Percentiles rank a stretch among this genome's conserved stretches.
Evolutionary conservation across 1,140 invertebrate genomes (phyloP).

Genomic region (Calliopsis andreniformis): DNA sequence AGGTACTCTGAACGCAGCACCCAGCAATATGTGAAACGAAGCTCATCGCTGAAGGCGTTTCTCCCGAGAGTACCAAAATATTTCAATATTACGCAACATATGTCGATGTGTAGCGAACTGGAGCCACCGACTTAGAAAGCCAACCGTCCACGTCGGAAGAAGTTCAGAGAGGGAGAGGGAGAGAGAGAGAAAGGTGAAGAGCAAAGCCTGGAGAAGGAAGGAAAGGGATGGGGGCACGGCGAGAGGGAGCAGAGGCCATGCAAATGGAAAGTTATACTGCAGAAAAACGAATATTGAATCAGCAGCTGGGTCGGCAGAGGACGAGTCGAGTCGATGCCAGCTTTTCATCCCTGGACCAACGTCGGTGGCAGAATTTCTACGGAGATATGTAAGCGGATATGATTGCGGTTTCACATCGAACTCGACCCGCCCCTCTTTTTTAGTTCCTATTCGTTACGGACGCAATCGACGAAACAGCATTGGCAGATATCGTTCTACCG

Average conservation of each 20-base stretch:
- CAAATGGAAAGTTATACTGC: constrained; percentile 80
- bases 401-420: constrained; percentile 50
- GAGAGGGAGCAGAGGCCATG: constrained; percentile 68
- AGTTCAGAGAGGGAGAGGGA: constrained; percentile 42
- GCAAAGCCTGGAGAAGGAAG: constrained; percentile 27
- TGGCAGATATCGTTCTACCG: constrained; percentile 29
- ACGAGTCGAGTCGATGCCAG: constrained; percentile 68
- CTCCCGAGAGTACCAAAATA: constrained; percentile 70
- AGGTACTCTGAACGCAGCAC: constrained; percentile 63
- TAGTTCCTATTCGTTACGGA: constrained; percentile 38
- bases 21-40: constrained; percentile 49
- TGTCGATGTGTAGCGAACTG: constrained; percentile 66
- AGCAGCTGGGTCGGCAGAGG: constrained; percentile 66
- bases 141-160: constrained; percentile 56
- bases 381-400: constrained; percentile 58
- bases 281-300: constrained; percentile 81
- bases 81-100: constrained; percentile 74
- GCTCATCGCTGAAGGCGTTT: constrained; percentile 41
- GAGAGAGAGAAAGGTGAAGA: constrained; percentile 17
- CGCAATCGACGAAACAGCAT: constrained; percentile 39
- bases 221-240: constrained; percentile 24
- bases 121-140: constrained; percentile 46
- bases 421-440: constrained; percentile 17
- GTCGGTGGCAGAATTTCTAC: constrained; percentile 69
- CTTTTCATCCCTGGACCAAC: constrained; percentile 74